Percentiles rank a stretch among this genome's conserved stretches.
These are phyloP conservation scores for Eurystomus gularis DNA, from an alignment of 2,113 vertebrate genomes.

Conservation along the genomic window DNA sequence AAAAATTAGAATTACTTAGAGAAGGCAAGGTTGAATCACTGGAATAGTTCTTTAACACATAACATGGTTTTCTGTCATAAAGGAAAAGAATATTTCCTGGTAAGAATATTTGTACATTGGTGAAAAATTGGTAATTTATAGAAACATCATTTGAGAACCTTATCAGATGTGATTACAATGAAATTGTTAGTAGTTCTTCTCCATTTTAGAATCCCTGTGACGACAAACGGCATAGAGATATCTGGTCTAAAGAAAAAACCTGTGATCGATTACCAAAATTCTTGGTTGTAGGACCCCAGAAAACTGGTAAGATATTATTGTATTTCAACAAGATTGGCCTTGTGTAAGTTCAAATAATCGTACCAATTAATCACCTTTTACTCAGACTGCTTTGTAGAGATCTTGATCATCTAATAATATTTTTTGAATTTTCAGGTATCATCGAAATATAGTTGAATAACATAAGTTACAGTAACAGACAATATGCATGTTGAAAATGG, in stretches of 20 bases:
- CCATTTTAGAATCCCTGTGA: slow-evolving; percentile 89
- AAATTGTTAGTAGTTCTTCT: not conserved
- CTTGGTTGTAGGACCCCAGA: slow-evolving; percentile 94
- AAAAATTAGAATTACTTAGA: not conserved
- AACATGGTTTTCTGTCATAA: not conserved
- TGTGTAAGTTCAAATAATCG: not conserved
- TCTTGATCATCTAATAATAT: not conserved
- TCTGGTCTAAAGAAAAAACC: slow-evolving; percentile 98
- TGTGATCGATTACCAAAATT: slow-evolving; percentile 95
- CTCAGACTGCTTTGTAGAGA: not conserved
- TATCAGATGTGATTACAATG: not conserved
- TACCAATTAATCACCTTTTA: not conserved
- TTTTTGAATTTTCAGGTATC: not conserved
- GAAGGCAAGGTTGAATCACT: not conserved
- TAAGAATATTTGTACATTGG: not conserved
- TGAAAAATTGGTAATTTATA: not conserved
- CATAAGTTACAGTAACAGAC: not conserved
- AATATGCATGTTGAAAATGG: not conserved
- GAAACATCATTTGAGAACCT: not conserved
- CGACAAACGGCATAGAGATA: slow-evolving; percentile 97
- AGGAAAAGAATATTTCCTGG: not conserved
- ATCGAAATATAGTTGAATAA: not conserved
- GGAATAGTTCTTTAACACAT: not conserved
- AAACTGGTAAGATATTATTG: slow-evolving; percentile 84
- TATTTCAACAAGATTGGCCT: not conserved